Conservation (phyloP, 1,140 invertebrate genomes). For the Procambarus clarkii region DNA sequence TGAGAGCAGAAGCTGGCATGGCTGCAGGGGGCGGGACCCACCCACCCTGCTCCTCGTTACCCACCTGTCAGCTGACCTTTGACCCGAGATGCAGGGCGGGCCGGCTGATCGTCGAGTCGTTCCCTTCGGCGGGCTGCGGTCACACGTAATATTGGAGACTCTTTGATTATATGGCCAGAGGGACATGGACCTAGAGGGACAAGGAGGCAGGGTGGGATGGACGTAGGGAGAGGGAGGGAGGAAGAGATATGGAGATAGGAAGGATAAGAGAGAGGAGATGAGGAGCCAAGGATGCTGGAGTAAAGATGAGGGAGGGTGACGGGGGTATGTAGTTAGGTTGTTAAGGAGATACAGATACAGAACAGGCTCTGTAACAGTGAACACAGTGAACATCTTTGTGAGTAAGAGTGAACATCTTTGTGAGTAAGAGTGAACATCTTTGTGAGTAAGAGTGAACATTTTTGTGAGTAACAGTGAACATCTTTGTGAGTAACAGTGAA, state of each 20-base stretch:
- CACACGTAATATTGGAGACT: constrained; percentile 17
- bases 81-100: constrained; percentile 40
- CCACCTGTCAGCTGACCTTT: constrained; percentile 38
- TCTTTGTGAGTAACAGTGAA: too few relatives aligned
- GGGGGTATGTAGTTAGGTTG: background rate
- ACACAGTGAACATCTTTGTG: background rate
- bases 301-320: background rate
- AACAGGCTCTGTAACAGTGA: background rate
- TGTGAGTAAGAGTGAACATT: too few relatives aligned
- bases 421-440: too few relatives aligned
- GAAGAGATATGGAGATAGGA: background rate
- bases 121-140: constrained; percentile 7
- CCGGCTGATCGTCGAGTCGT: background rate
- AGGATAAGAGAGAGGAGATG: background rate
- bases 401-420: too few relatives aligned
- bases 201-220: background rate
- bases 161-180: constrained; percentile 29
- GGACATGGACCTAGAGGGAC: background rate
- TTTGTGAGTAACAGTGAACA: too few relatives aligned
- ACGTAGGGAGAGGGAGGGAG: background rate
- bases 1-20: background rate
- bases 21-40: background rate
- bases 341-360: background rate
- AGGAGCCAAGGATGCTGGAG: background rate
- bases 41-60: constrained; percentile 25